phyloP scores from a whole-genome alignment of 2,888 invertebrate species.

The Caenorhabditis virilis region DNA sequence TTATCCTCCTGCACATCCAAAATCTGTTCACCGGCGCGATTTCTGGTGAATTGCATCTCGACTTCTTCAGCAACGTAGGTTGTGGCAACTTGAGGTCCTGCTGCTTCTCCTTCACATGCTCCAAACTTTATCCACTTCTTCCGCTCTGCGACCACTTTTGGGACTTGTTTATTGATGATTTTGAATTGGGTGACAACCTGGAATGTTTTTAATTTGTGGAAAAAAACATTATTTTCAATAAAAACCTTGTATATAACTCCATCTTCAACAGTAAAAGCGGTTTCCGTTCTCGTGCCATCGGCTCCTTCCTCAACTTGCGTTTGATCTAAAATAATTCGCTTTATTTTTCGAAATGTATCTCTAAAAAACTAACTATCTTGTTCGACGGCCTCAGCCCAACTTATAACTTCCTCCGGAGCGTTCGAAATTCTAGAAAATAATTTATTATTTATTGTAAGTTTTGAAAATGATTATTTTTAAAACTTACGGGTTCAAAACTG shows the following conservation, averaged over 20 bases:
- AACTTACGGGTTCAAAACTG: conserved; percentile 28
- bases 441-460: neutral
- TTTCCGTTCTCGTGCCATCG: conserved; percentile 54
- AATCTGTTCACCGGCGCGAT: conserved; percentile 67
- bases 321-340: conserved; percentile 14
- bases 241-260: conserved; percentile 45
- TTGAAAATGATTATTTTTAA: neutral
- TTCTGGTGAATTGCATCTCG: conserved; percentile 78
- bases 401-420: conserved; percentile 55
- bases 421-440: conserved; percentile 14
- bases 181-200: conserved; percentile 77
- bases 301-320: conserved; percentile 37
- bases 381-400: conserved; percentile 64
- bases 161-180: conserved; percentile 75
- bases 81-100: conserved; percentile 93
- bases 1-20: conserved; percentile 70
- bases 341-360: neutral
- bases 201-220: neutral
- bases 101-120: conserved; percentile 84
- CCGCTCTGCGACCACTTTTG: conserved; percentile 84
- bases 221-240: conserved; percentile 4
- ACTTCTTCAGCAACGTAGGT: conserved; percentile 95
- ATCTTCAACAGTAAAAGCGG: conserved; percentile 52
- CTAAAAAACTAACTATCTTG: conserved; percentile 48
- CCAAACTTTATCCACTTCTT: conserved; percentile 95